Percentiles rank a stretch among this genome's conserved stretches.
Evolutionary conservation across 2,888 invertebrate species (phyloP).

Genomic region (Eristalis pertinax): DNA sequence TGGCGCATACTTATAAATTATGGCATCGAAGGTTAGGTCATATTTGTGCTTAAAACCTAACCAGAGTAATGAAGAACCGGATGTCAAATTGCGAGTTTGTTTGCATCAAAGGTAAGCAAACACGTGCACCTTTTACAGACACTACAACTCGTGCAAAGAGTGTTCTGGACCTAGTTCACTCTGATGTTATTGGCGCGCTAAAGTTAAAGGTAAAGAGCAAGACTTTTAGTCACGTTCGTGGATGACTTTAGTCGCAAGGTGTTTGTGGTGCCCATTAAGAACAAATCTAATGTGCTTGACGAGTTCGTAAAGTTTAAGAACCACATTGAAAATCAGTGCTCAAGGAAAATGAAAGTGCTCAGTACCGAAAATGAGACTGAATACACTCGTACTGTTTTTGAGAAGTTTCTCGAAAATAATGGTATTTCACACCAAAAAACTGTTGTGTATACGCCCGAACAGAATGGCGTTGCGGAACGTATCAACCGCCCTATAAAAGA

Average conservation of each 20-base stretch:
- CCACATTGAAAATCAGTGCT: constrained; percentile 70
- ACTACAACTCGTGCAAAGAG: constrained; percentile 61
- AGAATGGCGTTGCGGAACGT: constrained; percentile 72
- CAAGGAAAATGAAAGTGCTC: constrained; percentile 62
- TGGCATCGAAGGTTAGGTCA: constrained; percentile 74
- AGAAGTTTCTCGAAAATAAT: not conserved
- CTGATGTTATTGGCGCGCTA: constrained; percentile 78
- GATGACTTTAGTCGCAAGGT: constrained; percentile 74
- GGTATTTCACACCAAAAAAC: constrained; percentile 73
- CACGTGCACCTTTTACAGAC: constrained; percentile 71
- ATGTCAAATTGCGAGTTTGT: constrained; percentile 62
- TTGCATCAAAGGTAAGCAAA: constrained; percentile 74
- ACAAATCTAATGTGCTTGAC: no score
- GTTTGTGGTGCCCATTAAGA: constrained; percentile 53
- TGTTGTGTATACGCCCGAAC: no score
- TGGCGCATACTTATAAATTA: constrained; percentile 26
- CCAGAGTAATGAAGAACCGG: constrained; percentile 41
- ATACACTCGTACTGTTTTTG: constrained; percentile 23
- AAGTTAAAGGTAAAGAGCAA: constrained; percentile 75
- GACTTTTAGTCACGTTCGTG: no score
- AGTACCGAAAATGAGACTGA: constrained; percentile 70
- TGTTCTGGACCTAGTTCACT: constrained; percentile 76
- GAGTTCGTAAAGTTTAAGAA: constrained; percentile 68
- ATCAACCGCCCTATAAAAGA: constrained; percentile 71
- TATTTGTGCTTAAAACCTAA: constrained; percentile 62